phyloP scores from a whole-genome alignment of 1,140 invertebrate genomes.

The Calephelis virginiensis region DNA sequence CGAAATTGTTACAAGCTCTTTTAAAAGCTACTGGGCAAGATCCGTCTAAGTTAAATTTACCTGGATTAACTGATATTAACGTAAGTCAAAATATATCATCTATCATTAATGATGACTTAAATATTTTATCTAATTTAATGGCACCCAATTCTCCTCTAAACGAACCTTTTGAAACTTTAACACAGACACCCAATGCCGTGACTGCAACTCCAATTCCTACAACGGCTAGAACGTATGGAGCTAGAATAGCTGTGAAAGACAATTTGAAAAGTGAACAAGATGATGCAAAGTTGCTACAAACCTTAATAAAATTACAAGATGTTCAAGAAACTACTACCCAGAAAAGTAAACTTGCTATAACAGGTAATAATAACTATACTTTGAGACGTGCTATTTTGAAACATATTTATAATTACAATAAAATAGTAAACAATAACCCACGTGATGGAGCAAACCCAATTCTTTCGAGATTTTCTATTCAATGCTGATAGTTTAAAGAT shows the following conservation, averaged over 20 bases:
- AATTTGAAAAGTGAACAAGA: conserved; percentile 64
- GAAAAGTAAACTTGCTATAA: conserved; percentile 59
- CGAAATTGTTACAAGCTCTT: conserved; percentile 70
- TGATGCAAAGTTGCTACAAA: conserved; percentile 71
- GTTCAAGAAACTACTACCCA: conserved; percentile 65
- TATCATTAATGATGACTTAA: conserved; percentile 47
- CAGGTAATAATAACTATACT: conserved; percentile 42
- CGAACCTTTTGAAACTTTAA: conserved; percentile 55
- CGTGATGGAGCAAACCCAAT: too few relatives aligned
- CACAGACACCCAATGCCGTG: conserved; percentile 40
- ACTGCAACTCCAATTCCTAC: conserved; percentile 29
- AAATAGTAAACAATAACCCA: too few relatives aligned
- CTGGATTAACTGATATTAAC: conserved; percentile 53
- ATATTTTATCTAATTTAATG: conserved; percentile 56
- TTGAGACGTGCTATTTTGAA: neutral
- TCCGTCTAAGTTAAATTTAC: conserved; percentile 70
- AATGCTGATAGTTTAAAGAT: too few relatives aligned
- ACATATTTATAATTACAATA: too few relatives aligned
- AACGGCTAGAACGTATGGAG: conserved; percentile 49
- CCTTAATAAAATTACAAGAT: conserved; percentile 69
- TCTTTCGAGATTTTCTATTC: too few relatives aligned
- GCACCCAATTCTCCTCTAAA: conserved; percentile 58
- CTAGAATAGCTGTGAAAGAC: conserved; percentile 68
- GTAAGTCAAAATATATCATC: conserved; percentile 48
- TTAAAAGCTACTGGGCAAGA: conserved; percentile 74